Evolutionary conservation across 2,888 invertebrate species (phyloP).

Genomic region (Exephanes ischioxanthus): DNA sequence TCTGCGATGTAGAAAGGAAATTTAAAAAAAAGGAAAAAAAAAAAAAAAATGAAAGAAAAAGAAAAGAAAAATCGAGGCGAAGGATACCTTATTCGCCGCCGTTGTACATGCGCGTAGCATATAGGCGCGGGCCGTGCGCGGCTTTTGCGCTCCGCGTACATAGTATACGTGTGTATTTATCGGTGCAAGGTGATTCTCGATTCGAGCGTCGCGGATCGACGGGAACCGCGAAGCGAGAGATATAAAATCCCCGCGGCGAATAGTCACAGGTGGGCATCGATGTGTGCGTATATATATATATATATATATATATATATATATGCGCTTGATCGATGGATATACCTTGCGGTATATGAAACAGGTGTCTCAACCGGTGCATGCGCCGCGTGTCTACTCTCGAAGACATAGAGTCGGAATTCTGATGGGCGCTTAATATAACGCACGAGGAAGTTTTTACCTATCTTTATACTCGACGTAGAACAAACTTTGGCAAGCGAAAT

Average conservation of each 20-base stretch:
- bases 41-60: neutral
- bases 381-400: constrained; percentile 3
- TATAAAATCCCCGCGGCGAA: constrained; percentile 53
- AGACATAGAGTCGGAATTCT: neutral
- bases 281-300: neutral
- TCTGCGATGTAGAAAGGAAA: constrained; percentile 45
- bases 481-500: neutral
- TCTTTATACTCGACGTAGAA: neutral
- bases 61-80: constrained; percentile 56
- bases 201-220: constrained; percentile 58
- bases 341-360: neutral
- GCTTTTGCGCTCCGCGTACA: constrained; percentile 14
- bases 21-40: constrained; percentile 43
- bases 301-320: no score
- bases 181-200: constrained; percentile 62
- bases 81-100: constrained; percentile 60
- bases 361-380: constrained; percentile 14
- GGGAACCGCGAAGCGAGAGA: constrained; percentile 65
- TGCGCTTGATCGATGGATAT: neutral
- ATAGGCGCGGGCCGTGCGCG: constrained; percentile 26
- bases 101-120: constrained; percentile 29
- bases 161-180: constrained; percentile 44
- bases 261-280: constrained; percentile 40
- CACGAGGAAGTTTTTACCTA: neutral
- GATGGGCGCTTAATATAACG: neutral